These are phyloP conservation scores for Astyanax mexicanus DNA, from an alignment of 2,797 vertebrate genomes.

Conservation along the genomic window DNA sequence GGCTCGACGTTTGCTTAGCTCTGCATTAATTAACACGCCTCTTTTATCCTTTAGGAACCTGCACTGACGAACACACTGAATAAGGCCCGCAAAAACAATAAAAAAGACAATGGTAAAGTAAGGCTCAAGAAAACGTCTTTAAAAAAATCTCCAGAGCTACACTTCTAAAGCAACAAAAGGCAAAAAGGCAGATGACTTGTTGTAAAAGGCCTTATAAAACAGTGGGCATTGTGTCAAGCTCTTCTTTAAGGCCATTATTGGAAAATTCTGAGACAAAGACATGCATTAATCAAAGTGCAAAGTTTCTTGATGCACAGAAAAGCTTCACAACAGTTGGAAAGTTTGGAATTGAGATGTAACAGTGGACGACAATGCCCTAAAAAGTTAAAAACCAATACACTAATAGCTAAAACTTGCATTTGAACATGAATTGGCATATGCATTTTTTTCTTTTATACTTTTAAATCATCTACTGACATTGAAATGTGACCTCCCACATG, in stretches of 20 bases:
- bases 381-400: too few species aligned
- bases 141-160: conserved; percentile 27
- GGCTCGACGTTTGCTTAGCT: conserved; percentile 36
- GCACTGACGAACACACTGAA: conserved; percentile 19
- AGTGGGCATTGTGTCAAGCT: not conserved
- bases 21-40: conserved; percentile 44
- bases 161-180: not conserved
- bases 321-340: too few species aligned
- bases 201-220: not conserved
- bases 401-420: too few species aligned
- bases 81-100: conserved; percentile 34
- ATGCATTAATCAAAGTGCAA: not conserved
- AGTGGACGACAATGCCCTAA: too few species aligned
- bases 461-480: too few species aligned
- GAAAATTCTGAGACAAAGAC: not conserved
- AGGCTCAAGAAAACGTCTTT: conserved; percentile 42
- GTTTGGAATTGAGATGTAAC: too few species aligned
- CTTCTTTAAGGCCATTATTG: not conserved
- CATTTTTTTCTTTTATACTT: too few species aligned
- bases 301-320: conserved; percentile 10
- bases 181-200: not conserved
- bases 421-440: too few species aligned
- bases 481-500: too few species aligned
- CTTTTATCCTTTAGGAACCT: conserved; percentile 40
- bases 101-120: conserved; percentile 29